Percentiles rank a stretch among this genome's conserved stretches.
These are phyloP conservation scores for Phoxinus dragarum DNA, from an alignment of 2,797 vertebrate genomes.

Conservation along the genomic window DNA sequence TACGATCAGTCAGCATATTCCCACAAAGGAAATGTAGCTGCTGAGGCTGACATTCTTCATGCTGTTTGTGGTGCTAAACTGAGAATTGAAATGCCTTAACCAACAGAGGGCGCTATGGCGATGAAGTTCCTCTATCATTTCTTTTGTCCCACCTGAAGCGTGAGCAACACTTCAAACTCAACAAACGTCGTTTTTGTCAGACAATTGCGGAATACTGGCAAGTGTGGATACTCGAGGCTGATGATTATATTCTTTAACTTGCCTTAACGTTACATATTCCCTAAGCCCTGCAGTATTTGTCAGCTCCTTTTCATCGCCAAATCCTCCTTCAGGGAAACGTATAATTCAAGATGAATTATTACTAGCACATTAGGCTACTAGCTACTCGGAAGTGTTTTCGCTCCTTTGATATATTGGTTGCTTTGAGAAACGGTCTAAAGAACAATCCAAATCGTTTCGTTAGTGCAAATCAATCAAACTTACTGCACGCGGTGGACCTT, in stretches of 20 bases:
- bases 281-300: not conserved
- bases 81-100: slow-evolving; percentile 19
- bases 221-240: not conserved
- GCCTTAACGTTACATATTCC: not conserved
- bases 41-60: not conserved
- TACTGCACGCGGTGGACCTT: not conserved
- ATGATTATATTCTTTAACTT: not conserved
- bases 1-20: slow-evolving; percentile 16
- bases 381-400: not conserved
- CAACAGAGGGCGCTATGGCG: slow-evolving; percentile 39
- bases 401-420: not conserved
- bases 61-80: slow-evolving; percentile 35
- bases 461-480: slow-evolving; percentile 65
- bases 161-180: not conserved
- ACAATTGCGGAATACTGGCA: too few species aligned
- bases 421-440: slow-evolving; percentile 68
- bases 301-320: slow-evolving; percentile 44
- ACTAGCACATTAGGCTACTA: not conserved
- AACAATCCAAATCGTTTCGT: slow-evolving; percentile 52
- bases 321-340: slow-evolving; percentile 47
- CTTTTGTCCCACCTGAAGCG: not conserved
- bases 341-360: not conserved
- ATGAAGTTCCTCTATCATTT: not conserved
- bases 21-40: not conserved
- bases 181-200: not conserved